Base-by-base conservation (phyloP, 1,140 invertebrate genomes). In the Gyrodactylus salaris region DNA sequence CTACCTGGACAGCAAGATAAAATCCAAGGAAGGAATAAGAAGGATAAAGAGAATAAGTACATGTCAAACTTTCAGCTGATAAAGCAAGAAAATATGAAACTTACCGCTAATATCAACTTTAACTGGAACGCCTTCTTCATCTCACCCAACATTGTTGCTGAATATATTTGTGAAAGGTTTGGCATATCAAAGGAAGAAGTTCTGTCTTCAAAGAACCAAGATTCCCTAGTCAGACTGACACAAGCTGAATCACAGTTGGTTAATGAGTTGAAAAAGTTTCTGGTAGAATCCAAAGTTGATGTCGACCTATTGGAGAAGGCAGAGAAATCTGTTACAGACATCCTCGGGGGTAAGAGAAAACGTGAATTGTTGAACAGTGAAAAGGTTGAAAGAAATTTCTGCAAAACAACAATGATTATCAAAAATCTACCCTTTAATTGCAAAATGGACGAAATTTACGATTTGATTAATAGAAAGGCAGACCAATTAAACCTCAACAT, bases 81-180 rank as follows among this genome's bases (percentile, higher is more conserved):
- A 24, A 71, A 71, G 25, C 1, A 7, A 20, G 21, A 71, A 16
- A n/a, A 71, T 24, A 1, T 71, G n/a, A 71, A 71, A 71, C 21
- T 25, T 7, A 25, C 70, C 2, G n/a, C 70, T 1, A 71, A n/a
- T n/a, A 71, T 21, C 1, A 25, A 25, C 16, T 25, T 24, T n/a
- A 71, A 71, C 25, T 71, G 70, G 70, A 71, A 71, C 26, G 70
- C 70, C 1, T 25, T 71, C 19, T 71, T 71, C n/a, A 25, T 71
- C 1, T 24, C 21, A 16, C 2, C 16, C 7, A 25, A 71, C 23
- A 25, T 71, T 71, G 70, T 71, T 25, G 70, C 24, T 1, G 21
- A 71, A 24, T 71, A 71, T 25, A 19, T 71, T 1, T 21, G 21
- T 1, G 70, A 71, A 24, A 1, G 25, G 1, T 71, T 71, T 21